Evolutionary conservation across 2,888 invertebrate species (phyloP), one percentile per base, ranked within the genome.

Genomic region (Folsomia manolachei): DNA sequence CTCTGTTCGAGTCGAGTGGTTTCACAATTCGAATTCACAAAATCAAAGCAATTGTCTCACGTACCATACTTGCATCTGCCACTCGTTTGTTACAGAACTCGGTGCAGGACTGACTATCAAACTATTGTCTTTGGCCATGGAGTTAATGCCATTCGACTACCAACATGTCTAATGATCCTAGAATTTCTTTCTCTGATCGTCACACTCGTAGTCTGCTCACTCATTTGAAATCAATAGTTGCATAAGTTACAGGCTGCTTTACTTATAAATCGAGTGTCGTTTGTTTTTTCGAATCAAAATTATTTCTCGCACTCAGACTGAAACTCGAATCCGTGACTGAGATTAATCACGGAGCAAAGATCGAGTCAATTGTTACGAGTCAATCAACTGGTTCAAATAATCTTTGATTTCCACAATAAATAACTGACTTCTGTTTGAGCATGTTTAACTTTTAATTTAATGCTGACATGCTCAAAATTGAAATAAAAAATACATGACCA

Each of bases 31-130:
- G 39, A 51, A 66, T 21, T 63, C 25, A 66, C 52, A 66, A 66
- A 66, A 66, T 66, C 65, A 66, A 66, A 18, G 23, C 21, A 51
- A 66, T 66, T 66, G 65, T 66, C 52, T 52, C 65, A 66, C 65
- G 65, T 66, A 66, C 64, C 19, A n/a, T n/a, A n/a, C 64, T 27
- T 64, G 27, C 65, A 66, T 52, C 65, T 66, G 65, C 65, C 52
- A 52, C 65, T 66, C 52, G 26, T n/a, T n/a, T 27, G n/a, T 19
- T 39, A 39, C 39, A 39, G 7, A 39, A n/a, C n/a, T n/a, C n/a
- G n/a, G n/a, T n/a, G n/a, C n/a, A n/a, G n/a, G n/a, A n/a, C n/a
- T n/a, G n/a, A n/a, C n/a, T n/a, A n/a, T n/a, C n/a, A n/a, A n/a
- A n/a, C n/a, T n/a, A 14, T 39, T 14, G 14, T 39, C 7, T 56